Evolutionary conservation across 2,888 invertebrate species (phyloP).

Genomic region (Parnassius orleans): DNA sequence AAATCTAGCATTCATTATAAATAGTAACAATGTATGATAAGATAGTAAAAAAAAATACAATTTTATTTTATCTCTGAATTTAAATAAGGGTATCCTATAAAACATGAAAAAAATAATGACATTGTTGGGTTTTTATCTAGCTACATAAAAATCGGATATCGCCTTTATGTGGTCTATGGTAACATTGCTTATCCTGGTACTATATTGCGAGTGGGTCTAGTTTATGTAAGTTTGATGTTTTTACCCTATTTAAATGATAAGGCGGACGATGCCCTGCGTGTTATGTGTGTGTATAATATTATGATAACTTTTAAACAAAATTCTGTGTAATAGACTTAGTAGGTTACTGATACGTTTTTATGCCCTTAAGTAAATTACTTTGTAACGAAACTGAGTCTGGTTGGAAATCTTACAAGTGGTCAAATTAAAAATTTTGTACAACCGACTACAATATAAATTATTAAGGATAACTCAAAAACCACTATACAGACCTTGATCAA

Average conservation of each 20-base stretch:
- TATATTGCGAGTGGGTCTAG: conserved; percentile 7
- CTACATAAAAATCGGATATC: conserved; percentile 14
- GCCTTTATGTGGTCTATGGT: conserved; percentile 9
- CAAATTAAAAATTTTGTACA: no score
- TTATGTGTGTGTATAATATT: neutral
- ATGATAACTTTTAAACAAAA: neutral
- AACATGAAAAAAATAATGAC: conserved; percentile 9
- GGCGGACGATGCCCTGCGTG: conserved; percentile 38
- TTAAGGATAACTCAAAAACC: no score
- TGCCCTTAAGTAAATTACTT: conserved; percentile 61
- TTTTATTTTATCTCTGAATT: neutral
- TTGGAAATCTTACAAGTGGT: no score
- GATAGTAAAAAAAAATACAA: no score
- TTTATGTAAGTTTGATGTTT: conserved; percentile 14
- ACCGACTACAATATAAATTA: no score
- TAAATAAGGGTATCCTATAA: neutral
- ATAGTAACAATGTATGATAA: no score
- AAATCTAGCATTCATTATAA: no score
- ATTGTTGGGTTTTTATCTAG: conserved; percentile 13
- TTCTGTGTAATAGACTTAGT: conserved; percentile 34
- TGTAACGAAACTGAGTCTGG: conserved; percentile 22
- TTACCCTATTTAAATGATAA: conserved; percentile 18
- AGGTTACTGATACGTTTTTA: conserved; percentile 40
- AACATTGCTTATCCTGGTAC: conserved; percentile 5
- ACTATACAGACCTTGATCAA: no score